phyloP scores from a whole-genome alignment of 2,113 vertebrate species.

The Rousettus leschenaultii region DNA sequence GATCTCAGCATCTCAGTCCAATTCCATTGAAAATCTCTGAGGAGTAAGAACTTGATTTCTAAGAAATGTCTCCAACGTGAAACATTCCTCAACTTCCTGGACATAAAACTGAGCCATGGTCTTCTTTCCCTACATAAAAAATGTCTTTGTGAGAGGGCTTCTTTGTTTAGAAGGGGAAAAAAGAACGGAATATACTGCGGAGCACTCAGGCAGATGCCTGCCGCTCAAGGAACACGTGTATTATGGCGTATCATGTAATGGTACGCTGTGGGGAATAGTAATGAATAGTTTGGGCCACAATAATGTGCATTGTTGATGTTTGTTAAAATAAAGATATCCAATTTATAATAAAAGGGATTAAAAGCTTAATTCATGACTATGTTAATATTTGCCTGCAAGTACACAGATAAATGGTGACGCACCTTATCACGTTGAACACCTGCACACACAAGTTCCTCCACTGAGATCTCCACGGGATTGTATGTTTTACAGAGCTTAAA shows the following conservation, averaged over 20 bases:
- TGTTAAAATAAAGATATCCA: constrained; percentile 96
- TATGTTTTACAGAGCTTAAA: constrained; percentile 88
- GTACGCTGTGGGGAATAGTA: constrained; percentile 85
- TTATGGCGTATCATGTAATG: constrained; percentile 85
- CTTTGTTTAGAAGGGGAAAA: constrained; percentile 77
- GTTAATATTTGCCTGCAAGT: constrained; percentile 94
- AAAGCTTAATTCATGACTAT: constrained; percentile 94
- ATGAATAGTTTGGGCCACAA: constrained; percentile 87
- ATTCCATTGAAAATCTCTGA: constrained; percentile 34
- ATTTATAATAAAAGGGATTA: constrained; percentile 95
- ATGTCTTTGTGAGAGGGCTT: constrained; percentile 79
- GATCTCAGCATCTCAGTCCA: neutral
- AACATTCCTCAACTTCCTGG: constrained; percentile 54
- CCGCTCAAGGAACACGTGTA: constrained; percentile 85
- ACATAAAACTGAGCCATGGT: constrained; percentile 43
- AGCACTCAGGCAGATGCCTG: constrained; percentile 82
- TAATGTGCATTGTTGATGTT: constrained; percentile 89
- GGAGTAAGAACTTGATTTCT: constrained; percentile 3
- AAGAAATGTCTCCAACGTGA: constrained; percentile 30
- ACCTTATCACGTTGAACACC: constrained; percentile 93
- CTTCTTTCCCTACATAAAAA: constrained; percentile 65
- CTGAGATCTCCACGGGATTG: constrained; percentile 88
- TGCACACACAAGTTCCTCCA: constrained; percentile 87
- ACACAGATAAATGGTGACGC: constrained; percentile 90
- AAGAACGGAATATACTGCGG: constrained; percentile 76